Conservation (phyloP, 2,113 vertebrate genomes). For the Ophthalmolycus amberensis region DNA sequence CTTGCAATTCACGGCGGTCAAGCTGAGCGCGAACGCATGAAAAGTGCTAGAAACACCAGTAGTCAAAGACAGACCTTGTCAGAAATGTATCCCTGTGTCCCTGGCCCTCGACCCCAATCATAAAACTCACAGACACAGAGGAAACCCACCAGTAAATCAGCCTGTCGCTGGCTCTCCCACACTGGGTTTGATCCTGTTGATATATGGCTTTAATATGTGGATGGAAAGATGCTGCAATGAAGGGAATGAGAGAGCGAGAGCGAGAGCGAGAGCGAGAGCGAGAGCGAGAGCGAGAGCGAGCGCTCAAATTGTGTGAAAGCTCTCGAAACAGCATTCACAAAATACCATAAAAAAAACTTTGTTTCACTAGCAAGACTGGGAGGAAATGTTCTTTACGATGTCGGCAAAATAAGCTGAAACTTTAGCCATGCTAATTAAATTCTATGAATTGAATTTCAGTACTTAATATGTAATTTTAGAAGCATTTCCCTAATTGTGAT, state of each 20-base stretch:
- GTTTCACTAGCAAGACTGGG: neutral
- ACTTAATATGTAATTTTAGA: neutral
- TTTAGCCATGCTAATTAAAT: neutral
- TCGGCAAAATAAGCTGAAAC: neutral
- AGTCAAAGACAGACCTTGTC: constrained; percentile 71
- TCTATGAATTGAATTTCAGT: neutral
- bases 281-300: neutral
- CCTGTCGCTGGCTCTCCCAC: constrained; percentile 57
- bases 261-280: neutral
- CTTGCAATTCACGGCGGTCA: constrained; percentile 65
- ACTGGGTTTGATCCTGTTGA: constrained; percentile 74
- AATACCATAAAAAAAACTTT: neutral
- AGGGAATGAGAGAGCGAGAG: constrained; percentile 7
- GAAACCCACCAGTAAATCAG: constrained; percentile 73
- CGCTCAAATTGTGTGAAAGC: neutral
- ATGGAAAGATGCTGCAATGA: constrained; percentile 41
- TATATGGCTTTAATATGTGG: constrained; percentile 76
- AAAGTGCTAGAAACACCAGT: constrained; percentile 63
- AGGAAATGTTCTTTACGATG: neutral
- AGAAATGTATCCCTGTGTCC: constrained; percentile 73
- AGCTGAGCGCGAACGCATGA: constrained; percentile 38
- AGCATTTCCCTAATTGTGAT: neutral
- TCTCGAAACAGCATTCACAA: neutral
- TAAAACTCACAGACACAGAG: constrained; percentile 75
- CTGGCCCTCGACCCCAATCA: constrained; percentile 74